These are phyloP conservation scores for Climacteris rufus DNA, from an alignment of 2,113 vertebrate species.

Conservation along the genomic window DNA sequence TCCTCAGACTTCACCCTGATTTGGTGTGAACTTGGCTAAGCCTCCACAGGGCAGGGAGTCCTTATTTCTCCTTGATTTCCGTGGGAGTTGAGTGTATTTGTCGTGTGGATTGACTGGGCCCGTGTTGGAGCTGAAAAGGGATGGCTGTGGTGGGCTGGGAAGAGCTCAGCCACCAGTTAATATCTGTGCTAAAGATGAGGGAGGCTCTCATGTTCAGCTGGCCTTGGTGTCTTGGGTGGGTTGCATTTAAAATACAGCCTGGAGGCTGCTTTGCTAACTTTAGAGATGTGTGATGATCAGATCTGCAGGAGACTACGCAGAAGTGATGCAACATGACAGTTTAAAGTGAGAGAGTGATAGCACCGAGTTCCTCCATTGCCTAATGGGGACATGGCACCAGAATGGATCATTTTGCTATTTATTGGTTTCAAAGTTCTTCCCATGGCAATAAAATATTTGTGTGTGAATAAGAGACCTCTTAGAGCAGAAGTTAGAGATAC, in stretches of 20 bases:
- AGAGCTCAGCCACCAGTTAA: neutral
- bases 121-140: neutral
- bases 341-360: neutral
- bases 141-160: neutral
- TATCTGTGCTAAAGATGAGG: neutral
- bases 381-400: neutral
- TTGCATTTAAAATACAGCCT: constrained; percentile 17
- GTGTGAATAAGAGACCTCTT: neutral
- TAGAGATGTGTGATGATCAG: neutral
- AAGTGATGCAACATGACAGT: neutral
- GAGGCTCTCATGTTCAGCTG: neutral
- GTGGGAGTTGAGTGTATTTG: neutral
- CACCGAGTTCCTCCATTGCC: neutral
- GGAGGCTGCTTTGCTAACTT: constrained; percentile 16
- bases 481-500: neutral
- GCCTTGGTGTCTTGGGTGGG: constrained; percentile 3
- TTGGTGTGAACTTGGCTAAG: neutral
- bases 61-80: neutral
- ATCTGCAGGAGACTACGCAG: neutral
- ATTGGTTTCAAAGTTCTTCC: neutral
- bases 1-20: neutral
- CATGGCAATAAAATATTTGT: neutral
- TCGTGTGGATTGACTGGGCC: neutral
- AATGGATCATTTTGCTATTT: neutral
- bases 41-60: neutral